Evolutionary conservation across 2,888 invertebrate genomes (phyloP), one percentile per base, ranked within the genome.

Genomic region (Helobdella robusta): DNA sequence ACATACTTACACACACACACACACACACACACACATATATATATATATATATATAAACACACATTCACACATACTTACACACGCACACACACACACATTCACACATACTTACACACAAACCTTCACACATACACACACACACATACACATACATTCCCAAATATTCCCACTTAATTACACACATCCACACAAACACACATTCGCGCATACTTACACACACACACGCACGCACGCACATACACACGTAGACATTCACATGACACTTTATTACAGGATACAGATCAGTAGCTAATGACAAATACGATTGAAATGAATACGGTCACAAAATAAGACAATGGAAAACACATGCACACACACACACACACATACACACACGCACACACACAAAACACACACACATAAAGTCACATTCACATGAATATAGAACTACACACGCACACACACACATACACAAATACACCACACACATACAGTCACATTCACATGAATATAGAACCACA

Each of bases 141-240:
- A 40, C 44, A 64, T 46, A 2, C 56, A 62, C n/a, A 25, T 32
- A 25, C 8, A 32, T 11, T 23, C 34, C 28, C 30, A 34, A 2
- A 28, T 6, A 6, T 56, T 8, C 25, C 1, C n/a, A 48, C 40
- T 35, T 59, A 59, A 40, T 46, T 44, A n/a, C 61, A 61, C 25
- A 5, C 46, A 8, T 44, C 25, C 46, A 61, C 20, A 23, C 61
- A 61, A 11, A 36, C 61, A 46, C 25, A 61, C 61, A 61, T 44
- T 23, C 48, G 46, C 20, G 25, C 46, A 46, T 28, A 46, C 61
- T 25, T 28, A 61, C 46, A 25, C 20, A 61, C 46, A 48, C 1
- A 46, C 46, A 48, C 6, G 46, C 46, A 46, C 34, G 25, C 44
- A 61, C 28, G 28, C 48, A 61, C 28, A 28, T 18, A 40, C 20